phyloP scores from a whole-genome alignment of 30 jellyfish, hydroid and myxozoan genomes.

The Aurelia coerulea region DNA sequence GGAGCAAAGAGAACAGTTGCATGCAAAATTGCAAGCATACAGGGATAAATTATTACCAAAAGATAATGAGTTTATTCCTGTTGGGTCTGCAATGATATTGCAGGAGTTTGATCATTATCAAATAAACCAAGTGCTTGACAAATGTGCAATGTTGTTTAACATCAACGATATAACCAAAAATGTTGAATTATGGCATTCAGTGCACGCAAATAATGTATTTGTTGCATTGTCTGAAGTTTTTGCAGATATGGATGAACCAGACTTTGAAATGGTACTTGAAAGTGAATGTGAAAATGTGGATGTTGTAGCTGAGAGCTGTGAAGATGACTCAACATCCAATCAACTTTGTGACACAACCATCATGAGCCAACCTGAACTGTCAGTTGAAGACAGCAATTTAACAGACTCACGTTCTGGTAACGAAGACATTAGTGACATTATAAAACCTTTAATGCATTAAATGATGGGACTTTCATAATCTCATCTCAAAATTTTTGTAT shows the following conservation, averaged over 20 bases:
- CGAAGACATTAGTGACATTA: not conserved
- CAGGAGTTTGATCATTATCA: slow-evolving; percentile 19
- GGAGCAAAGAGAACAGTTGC: not conserved
- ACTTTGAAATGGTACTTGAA: not conserved
- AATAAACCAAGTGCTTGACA: slow-evolving; percentile 17
- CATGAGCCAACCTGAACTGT: not conserved
- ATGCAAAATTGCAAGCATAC: not conserved
- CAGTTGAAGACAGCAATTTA: slow-evolving; percentile 16
- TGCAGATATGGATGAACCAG: slow-evolving; percentile 12
- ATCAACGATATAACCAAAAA: not conserved
- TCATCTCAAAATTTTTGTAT: no score
- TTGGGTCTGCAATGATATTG: not conserved
- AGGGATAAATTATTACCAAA: not conserved
- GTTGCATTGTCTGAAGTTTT: slow-evolving; percentile 15
- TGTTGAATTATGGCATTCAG: slow-evolving; percentile 19
- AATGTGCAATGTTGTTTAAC: not conserved
- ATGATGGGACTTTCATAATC: not conserved
- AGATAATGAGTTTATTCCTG: no score
- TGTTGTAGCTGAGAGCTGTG: not conserved
- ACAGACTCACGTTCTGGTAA: slow-evolving; percentile 16
- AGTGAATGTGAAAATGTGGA: not conserved
- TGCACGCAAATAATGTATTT: slow-evolving; percentile 13
- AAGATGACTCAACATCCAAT: not conserved
- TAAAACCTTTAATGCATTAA: slow-evolving; percentile 8
- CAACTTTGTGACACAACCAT: not conserved